Percentiles rank a stretch among this genome's conserved stretches.
Evolutionary conservation across 2,113 vertebrate genomes (phyloP).

Genomic region (Scatophagus argus): DNA sequence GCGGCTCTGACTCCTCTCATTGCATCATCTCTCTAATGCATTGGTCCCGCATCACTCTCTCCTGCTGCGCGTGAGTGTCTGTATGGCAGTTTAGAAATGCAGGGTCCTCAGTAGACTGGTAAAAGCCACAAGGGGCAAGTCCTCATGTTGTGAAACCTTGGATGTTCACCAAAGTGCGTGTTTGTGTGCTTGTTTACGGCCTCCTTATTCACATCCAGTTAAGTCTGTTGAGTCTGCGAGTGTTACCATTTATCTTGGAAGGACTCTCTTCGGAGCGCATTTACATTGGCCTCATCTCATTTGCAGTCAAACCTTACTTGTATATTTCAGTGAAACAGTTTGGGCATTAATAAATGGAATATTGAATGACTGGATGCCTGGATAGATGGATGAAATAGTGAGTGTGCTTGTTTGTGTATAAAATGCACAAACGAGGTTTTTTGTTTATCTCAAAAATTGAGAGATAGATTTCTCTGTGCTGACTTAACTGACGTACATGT

Average conservation of each 20-base stretch:
- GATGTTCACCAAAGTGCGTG: conserved; percentile 37
- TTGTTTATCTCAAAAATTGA: not conserved
- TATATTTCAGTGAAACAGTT: conserved; percentile 28
- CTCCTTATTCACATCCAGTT: conserved; percentile 31
- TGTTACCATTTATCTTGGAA: conserved; percentile 29
- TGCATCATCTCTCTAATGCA: conserved; percentile 83
- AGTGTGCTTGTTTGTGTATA: not conserved
- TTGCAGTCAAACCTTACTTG: conserved; percentile 44
- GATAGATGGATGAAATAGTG: conserved; percentile 27
- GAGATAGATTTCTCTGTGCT: conserved; percentile 19
- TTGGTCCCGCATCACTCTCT: conserved; percentile 57
- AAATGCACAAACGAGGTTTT: conserved; percentile 41
- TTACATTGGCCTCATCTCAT: conserved; percentile 46
- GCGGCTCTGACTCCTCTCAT: conserved; percentile 74
- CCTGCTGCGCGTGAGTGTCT: conserved; percentile 24
- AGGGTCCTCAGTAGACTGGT: conserved; percentile 34
- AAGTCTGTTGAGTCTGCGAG: conserved; percentile 1
- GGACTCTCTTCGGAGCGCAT: conserved; percentile 2
- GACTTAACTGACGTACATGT: conserved; percentile 45
- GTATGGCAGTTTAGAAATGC: conserved; percentile 18
- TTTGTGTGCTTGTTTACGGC: conserved; percentile 17
- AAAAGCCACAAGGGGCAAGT: conserved; percentile 29
- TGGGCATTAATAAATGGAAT: conserved; percentile 22
- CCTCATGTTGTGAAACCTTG: conserved; percentile 32
- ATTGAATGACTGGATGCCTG: conserved; percentile 29